Evolutionary conservation across 1,140 invertebrate species (phyloP).

Genomic region (Lasioglossum albipes): DNA sequence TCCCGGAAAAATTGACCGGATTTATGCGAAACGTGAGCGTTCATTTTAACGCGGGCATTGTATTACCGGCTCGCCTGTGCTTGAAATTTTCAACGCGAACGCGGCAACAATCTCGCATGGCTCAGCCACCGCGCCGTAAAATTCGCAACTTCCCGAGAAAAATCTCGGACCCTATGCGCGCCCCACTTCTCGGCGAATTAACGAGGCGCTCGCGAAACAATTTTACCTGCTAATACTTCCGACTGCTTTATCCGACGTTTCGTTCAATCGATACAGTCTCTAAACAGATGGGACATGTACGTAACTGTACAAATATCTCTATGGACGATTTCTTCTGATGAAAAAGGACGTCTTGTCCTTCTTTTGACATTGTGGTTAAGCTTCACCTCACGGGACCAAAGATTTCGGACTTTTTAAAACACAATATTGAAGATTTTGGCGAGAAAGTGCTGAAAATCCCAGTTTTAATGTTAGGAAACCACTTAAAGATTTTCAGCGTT

Average conservation of each 20-base stretch:
- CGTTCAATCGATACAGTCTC: no score
- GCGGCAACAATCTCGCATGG: background rate
- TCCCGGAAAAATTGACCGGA: constrained; percentile 15
- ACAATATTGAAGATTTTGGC: no score
- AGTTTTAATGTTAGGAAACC: no score
- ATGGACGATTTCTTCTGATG: no score
- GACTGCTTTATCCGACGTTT: background rate
- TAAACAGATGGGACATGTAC: no score
- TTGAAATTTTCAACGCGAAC: constrained; percentile 9
- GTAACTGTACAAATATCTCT: no score
- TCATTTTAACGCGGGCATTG: constrained; percentile 23
- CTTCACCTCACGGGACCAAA: no score
- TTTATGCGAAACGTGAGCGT: constrained; percentile 37
- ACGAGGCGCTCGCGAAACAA: background rate
- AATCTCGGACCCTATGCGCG: background rate
- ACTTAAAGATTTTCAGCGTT: no score
- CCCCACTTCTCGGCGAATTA: background rate
- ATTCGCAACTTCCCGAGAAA: background rate
- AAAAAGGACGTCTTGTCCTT: no score
- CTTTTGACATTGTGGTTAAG: no score
- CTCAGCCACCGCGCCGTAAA: background rate
- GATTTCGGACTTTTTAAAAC: no score
- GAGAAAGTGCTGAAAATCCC: no score
- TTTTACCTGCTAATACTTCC: background rate
- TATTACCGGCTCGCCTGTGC: background rate